Conservation (phyloP, 2,888 invertebrate species). For the Oligia fasciuncula region DNA sequence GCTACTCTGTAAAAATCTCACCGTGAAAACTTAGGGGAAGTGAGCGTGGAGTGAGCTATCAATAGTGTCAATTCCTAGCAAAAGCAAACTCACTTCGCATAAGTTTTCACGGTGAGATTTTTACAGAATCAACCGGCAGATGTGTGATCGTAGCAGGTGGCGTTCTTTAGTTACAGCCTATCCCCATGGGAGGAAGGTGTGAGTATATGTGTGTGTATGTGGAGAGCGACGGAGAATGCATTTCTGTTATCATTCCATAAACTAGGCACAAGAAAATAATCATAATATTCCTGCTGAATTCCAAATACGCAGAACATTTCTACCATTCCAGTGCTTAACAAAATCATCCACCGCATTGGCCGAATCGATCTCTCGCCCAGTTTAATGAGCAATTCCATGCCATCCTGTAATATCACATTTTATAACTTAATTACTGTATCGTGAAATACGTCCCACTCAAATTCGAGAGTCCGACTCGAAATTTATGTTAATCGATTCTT, state of each 20-base stretch:
- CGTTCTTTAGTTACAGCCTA: no score
- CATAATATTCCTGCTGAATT: not conserved
- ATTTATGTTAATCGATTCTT: constrained; percentile 66
- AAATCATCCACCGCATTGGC: constrained; percentile 24
- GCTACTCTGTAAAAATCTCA: no score
- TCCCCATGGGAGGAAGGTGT: no score
- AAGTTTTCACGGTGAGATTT: no score
- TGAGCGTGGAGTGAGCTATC: no score
- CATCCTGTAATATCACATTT: constrained; percentile 60
- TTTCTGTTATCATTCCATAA: not conserved
- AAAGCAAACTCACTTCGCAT: no score
- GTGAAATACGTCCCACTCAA: constrained; percentile 60
- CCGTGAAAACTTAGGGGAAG: no score
- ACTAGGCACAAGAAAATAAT: not conserved
- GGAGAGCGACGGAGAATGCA: not conserved
- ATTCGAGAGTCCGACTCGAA: constrained; percentile 50
- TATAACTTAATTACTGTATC: constrained; percentile 62
- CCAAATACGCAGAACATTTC: not conserved
- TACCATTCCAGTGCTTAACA: constrained; percentile 5
- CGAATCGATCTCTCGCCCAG: constrained; percentile 28
- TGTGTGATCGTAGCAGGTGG: no score
- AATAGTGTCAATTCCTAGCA: no score
- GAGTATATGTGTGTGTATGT: no score
- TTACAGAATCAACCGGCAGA: no score
- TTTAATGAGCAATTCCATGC: constrained; percentile 57